Evolutionary conservation across 2,888 invertebrate genomes (phyloP).

Genomic region (Branchellion lobata): DNA sequence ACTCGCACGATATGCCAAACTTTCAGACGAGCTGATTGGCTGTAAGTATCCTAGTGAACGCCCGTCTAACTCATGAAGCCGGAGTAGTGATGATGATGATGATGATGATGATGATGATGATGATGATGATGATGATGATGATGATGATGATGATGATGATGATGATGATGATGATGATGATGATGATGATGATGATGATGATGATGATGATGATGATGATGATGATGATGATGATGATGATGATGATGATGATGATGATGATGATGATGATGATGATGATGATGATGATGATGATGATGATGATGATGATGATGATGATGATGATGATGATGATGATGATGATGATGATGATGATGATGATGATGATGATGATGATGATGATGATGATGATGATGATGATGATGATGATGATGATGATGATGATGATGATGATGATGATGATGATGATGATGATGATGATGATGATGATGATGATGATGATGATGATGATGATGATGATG

Average conservation of each 20-base stretch:
- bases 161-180: slow-evolving; percentile 29
- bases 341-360: slow-evolving; percentile 20
- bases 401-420: slow-evolving; percentile 8
- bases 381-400: slow-evolving; percentile 1
- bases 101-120: slow-evolving; percentile 40
- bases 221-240: slow-evolving; percentile 24
- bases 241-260: slow-evolving; percentile 32
- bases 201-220: not conserved
- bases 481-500: not conserved
- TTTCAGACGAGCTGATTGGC: too few species aligned
- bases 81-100: slow-evolving; percentile 26
- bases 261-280: slow-evolving; percentile 28
- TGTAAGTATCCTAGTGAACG: too few species aligned
- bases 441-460: slow-evolving; percentile 4
- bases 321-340: slow-evolving; percentile 19
- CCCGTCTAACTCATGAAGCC: not conserved
- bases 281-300: slow-evolving; percentile 33
- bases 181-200: slow-evolving; percentile 27
- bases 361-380: slow-evolving; percentile 19
- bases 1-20: too few species aligned
- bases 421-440: slow-evolving; percentile 24
- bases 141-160: not conserved
- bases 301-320: slow-evolving; percentile 30
- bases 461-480: slow-evolving; percentile 16
- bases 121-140: slow-evolving; percentile 7